phyloP scores from a whole-genome alignment of 2,113 vertebrate genomes.

The Pseudorhombus dupliciocellatus region DNA sequence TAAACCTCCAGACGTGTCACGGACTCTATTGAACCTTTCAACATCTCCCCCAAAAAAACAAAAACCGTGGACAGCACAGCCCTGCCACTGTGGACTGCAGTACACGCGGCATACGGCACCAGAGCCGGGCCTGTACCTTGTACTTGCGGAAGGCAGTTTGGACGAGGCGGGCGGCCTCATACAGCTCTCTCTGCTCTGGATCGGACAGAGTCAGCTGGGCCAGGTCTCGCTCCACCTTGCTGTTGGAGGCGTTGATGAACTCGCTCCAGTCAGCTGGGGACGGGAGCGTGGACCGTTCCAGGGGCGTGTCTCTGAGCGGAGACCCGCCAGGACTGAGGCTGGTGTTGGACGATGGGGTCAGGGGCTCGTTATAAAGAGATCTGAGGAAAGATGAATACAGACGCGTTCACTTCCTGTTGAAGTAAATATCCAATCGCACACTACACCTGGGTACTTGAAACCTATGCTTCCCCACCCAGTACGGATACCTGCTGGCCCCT shows the following conservation, averaged over 20 bases:
- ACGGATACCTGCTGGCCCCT: neutral
- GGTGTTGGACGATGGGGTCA: slow-evolving; percentile 92
- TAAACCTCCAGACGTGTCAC: neutral
- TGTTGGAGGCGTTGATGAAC: slow-evolving; percentile 95
- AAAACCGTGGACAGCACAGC: slow-evolving; percentile 29
- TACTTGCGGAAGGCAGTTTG: slow-evolving; percentile 99
- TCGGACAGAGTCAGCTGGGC: slow-evolving; percentile 98
- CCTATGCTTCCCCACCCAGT: neutral
- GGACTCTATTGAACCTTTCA: slow-evolving; percentile 16
- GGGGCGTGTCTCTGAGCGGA: slow-evolving; percentile 86
- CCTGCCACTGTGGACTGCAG: slow-evolving; percentile 31
- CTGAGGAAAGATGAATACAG: slow-evolving; percentile 69
- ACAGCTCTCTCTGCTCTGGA: slow-evolving; percentile 97
- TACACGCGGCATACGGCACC: slow-evolving; percentile 49
- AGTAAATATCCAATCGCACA: too few species aligned
- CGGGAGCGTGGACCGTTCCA: slow-evolving; percentile 90
- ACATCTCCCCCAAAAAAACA: slow-evolving; percentile 16
- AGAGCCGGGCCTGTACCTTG: slow-evolving; percentile 85
- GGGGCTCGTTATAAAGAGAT: slow-evolving; percentile 90
- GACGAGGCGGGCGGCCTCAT: slow-evolving; percentile 96
- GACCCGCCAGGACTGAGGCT: slow-evolving; percentile 92
- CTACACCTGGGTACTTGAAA: too few species aligned
- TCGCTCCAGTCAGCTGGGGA: slow-evolving; percentile 96
- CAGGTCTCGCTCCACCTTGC: slow-evolving; percentile 95
- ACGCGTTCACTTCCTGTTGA: neutral